Conservation (phyloP, 1,140 invertebrate species). For the Magallana gigas region DNA sequence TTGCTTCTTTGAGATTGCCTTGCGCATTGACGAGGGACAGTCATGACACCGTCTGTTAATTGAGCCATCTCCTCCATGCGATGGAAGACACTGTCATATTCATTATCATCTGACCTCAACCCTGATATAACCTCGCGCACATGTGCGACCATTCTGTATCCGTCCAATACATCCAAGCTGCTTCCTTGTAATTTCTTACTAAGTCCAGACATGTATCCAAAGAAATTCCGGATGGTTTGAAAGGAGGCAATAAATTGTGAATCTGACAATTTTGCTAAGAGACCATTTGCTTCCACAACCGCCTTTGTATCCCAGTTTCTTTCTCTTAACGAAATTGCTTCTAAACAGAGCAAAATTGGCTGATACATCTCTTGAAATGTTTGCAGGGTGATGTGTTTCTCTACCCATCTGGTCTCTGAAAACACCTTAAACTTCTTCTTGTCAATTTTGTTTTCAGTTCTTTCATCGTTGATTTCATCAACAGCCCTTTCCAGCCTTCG, state of each 20-base stretch:
- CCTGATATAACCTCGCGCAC: background rate
- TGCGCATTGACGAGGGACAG: constrained; percentile 50
- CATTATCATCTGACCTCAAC: constrained; percentile 20
- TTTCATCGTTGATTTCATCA: constrained; percentile 42
- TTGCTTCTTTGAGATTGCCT: constrained; percentile 58
- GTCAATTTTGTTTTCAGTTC: constrained; percentile 18
- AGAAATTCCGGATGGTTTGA: constrained; percentile 53
- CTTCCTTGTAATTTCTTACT: constrained; percentile 56
- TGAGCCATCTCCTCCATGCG: constrained; percentile 47
- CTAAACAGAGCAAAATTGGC: constrained; percentile 32
- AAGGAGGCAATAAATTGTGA: constrained; percentile 56
- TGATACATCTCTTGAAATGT: constrained; percentile 55
- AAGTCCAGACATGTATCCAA: constrained; percentile 50
- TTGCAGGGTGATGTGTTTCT: constrained; percentile 57
- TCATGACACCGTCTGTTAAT: constrained; percentile 32
- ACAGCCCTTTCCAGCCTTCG: constrained; percentile 50
- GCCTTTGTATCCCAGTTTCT: constrained; percentile 53
- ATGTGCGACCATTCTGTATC: constrained; percentile 42
- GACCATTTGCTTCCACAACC: constrained; percentile 49
- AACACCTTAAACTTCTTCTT: constrained; percentile 51
- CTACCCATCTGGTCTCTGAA: constrained; percentile 57
- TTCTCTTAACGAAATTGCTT: constrained; percentile 49
- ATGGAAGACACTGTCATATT: constrained; percentile 45
- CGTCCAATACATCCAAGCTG: constrained; percentile 52
- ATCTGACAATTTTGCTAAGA: constrained; percentile 53